Percentiles rank a stretch among this genome's conserved stretches.
Evolutionary conservation across 2,797 vertebrate species (phyloP).

Genomic region (Siniperca obscura): DNA sequence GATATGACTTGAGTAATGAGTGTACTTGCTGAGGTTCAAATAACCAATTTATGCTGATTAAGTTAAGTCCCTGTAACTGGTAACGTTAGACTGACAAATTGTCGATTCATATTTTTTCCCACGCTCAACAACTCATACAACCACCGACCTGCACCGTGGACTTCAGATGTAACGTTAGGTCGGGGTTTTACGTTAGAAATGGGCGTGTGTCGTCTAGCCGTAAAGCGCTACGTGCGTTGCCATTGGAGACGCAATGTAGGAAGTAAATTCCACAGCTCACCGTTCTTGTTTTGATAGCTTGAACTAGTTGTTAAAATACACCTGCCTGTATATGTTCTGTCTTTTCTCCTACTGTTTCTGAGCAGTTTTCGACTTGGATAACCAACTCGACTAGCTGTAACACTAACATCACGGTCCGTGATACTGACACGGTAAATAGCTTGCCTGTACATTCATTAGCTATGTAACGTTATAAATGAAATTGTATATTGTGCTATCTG

Average conservation of each 20-base stretch:
- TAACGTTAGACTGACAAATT: background rate
- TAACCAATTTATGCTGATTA: background rate
- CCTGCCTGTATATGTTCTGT: background rate
- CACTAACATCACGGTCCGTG: background rate
- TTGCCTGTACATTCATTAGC: background rate
- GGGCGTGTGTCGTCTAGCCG: constrained; percentile 70
- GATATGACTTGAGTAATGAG: background rate
- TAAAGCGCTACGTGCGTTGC: constrained; percentile 82
- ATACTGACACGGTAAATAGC: constrained; percentile 59
- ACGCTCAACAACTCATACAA: too few species aligned
- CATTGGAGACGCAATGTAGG: constrained; percentile 77
- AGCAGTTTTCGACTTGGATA: background rate
- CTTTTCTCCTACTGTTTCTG: background rate
- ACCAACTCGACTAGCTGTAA: background rate
- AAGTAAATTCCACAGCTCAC: constrained; percentile 75
- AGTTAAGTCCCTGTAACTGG: background rate
- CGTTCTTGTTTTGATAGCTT: constrained; percentile 64
- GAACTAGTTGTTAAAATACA: background rate
- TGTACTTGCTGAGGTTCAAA: constrained; percentile 2
- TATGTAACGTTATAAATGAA: background rate
- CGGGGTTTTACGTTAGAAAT: constrained; percentile 70
- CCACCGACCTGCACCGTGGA: background rate
- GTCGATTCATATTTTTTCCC: background rate
- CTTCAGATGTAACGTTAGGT: background rate
- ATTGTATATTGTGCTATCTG: constrained; percentile 23